Evolutionary conservation across 2,888 invertebrate genomes (phyloP), one percentile per base, ranked within the genome.

Genomic region (Pandemis cinnamomeana): DNA sequence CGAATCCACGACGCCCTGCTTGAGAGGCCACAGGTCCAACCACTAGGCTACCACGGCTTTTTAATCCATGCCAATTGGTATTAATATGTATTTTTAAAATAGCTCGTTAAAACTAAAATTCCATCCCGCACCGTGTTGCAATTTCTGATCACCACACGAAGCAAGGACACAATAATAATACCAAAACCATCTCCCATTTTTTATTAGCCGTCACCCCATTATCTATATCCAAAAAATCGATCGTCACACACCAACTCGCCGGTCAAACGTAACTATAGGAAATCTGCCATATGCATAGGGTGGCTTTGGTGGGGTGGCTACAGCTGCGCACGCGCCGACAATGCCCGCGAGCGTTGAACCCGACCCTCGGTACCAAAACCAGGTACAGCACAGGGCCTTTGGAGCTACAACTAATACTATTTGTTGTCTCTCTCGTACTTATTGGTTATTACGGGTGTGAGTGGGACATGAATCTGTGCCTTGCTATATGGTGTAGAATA

Each of bases 311-410:
- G 86, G 87, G 87, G 85, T 76, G 76, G 81, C 78, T 79, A 87
- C 93, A 93, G 93, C 93, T 93, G 92, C 91, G 93, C 92, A 91
- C 92, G 92, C 92, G 93, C 89, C 83, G 78, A 91, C 92, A 92
- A 91, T 90, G 84, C 85, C 81, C 78, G 83, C 91, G 93, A 92
- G 87, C 93, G 91, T 90, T 93, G 93, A 94, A 92, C 93, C 86
- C 91, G 80, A 86, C 85, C 85, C 86, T 90, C 90, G 62, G 64
- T 55, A 55, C 15, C 53, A 78, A 74, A 75, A 79, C 83, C 86
- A 86, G 85, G 87, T 86, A 86, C n/a, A 46, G 27, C 53, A 48
- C 27, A 53, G 55, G 55, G 55, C 20, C 55, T 55, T 55, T 51
- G 5, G 20, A 15, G 5, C 51, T 48, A 48, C 7, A n/a, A 51